Percentiles rank a stretch among this genome's conserved stretches.
Evolutionary conservation across 2,888 invertebrate genomes (phyloP).

Genomic region (Galerucella pusilla): DNA sequence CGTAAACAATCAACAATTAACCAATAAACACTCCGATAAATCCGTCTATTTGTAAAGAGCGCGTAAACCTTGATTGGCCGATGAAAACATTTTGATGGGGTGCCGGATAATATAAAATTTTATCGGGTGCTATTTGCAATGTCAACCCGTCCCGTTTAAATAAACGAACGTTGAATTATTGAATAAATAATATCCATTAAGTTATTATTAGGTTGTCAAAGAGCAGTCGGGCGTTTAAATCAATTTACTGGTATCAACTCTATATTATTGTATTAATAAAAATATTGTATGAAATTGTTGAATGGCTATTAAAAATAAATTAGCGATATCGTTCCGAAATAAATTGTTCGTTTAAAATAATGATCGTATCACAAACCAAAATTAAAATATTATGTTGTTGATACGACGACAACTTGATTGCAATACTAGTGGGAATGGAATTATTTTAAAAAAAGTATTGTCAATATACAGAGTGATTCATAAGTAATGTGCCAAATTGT

Average conservation of each 20-base stretch:
- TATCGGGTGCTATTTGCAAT: slow-evolving; percentile 34
- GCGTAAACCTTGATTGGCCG: slow-evolving; percentile 31
- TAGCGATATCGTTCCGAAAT: not conserved
- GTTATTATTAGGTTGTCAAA: slow-evolving; percentile 44
- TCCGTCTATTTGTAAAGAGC: slow-evolving; percentile 31
- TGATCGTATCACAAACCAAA: too few relatives aligned
- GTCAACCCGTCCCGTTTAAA: slow-evolving; percentile 34
- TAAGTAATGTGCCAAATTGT: too few relatives aligned
- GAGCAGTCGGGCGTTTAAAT: slow-evolving; percentile 33
- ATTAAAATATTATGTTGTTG: not conserved
- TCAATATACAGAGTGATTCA: too few relatives aligned
- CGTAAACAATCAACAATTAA: too few relatives aligned
- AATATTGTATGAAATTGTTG: slow-evolving; percentile 20
- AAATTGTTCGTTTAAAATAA: not conserved
- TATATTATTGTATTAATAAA: slow-evolving; percentile 25
- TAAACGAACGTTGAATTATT: slow-evolving; percentile 42
- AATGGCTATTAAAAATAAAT: slow-evolving; percentile 10
- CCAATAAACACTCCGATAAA: too few relatives aligned
- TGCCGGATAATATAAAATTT: slow-evolving; percentile 37
- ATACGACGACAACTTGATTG: too few relatives aligned
- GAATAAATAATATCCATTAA: slow-evolving; percentile 44
- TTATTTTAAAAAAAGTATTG: too few relatives aligned
- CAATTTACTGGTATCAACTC: slow-evolving; percentile 35
- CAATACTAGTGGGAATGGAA: too few relatives aligned
- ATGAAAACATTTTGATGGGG: slow-evolving; percentile 38